phyloP scores from a whole-genome alignment of 2,113 vertebrate genomes.

The Rousettus leschenaultii region DNA sequence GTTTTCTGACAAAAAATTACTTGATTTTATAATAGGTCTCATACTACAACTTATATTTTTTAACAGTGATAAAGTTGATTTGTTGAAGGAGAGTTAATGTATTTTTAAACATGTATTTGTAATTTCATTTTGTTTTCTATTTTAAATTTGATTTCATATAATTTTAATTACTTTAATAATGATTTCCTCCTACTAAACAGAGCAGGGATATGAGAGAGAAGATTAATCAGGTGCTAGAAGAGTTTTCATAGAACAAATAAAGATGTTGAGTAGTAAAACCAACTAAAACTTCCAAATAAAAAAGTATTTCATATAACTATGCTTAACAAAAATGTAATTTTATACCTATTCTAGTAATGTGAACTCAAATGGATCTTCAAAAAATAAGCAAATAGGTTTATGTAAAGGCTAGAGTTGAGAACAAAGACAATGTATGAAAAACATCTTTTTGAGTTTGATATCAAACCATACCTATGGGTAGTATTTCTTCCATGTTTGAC shows the following conservation, averaged over 20 bases:
- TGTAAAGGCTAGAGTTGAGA: background rate
- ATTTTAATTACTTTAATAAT: background rate
- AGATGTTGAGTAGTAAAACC: background rate
- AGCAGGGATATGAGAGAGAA: background rate
- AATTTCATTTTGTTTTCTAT: background rate
- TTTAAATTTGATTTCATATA: background rate
- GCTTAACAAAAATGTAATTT: background rate
- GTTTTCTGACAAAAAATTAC: background rate
- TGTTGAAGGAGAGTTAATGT: background rate
- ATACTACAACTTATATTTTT: background rate
- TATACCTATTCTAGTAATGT: background rate
- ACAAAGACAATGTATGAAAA: background rate
- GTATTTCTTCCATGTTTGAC: background rate
- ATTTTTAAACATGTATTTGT: background rate
- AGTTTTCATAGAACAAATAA: background rate
- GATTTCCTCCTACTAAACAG: background rate
- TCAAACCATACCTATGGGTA: accelerated
- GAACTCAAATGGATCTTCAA: background rate
- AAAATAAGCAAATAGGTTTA: background rate
- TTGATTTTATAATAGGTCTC: conserved; percentile 31
- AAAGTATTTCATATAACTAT: background rate
- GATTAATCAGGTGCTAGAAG: background rate
- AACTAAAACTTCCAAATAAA: background rate
- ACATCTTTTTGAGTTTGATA: background rate
- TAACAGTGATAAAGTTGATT: conserved; percentile 7